These are phyloP conservation scores for Scaptomyza parva DNA, from an alignment of 2,888 invertebrate species.

Conservation along the genomic window DNA sequence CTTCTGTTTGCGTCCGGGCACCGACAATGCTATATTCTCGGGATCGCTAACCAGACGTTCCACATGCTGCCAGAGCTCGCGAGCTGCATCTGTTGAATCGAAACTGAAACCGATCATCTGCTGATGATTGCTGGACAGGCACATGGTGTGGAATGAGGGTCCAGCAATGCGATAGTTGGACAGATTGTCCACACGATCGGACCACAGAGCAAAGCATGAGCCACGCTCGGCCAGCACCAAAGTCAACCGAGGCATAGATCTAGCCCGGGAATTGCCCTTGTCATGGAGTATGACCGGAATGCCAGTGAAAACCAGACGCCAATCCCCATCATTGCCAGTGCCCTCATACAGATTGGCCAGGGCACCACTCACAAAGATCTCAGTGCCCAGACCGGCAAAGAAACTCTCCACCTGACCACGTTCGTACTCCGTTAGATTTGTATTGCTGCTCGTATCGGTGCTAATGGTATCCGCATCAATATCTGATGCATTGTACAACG, in stretches of 20 bases:
- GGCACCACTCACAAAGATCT: conserved; percentile 91
- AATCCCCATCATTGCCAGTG: conserved; percentile 87
- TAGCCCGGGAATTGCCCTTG: conserved; percentile 90
- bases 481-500: conserved; percentile 82
- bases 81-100: conserved; percentile 90
- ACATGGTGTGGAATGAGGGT: conserved; percentile 93
- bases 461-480: conserved; percentile 83
- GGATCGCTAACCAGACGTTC: conserved; percentile 90
- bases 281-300: conserved; percentile 92
- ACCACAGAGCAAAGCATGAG: conserved; percentile 93
- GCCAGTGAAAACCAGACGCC: conserved; percentile 91
- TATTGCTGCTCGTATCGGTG: conserved; percentile 83
- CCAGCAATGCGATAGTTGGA: conserved; percentile 90
- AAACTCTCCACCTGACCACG: conserved; percentile 90
- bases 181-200: conserved; percentile 91
- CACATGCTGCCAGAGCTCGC: conserved; percentile 89
- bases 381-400: conserved; percentile 91
- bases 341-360: conserved; percentile 90
- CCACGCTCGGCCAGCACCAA: conserved; percentile 91
- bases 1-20: conserved; percentile 88
- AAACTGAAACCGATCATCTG: conserved; percentile 92
- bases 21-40: conserved; percentile 90
- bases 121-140: conserved; percentile 90
- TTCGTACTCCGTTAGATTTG: conserved; percentile 87
- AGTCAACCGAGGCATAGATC: conserved; percentile 89